phyloP scores from a whole-genome alignment of 2,888 invertebrate genomes.

The Ecliptopera silaceata region DNA sequence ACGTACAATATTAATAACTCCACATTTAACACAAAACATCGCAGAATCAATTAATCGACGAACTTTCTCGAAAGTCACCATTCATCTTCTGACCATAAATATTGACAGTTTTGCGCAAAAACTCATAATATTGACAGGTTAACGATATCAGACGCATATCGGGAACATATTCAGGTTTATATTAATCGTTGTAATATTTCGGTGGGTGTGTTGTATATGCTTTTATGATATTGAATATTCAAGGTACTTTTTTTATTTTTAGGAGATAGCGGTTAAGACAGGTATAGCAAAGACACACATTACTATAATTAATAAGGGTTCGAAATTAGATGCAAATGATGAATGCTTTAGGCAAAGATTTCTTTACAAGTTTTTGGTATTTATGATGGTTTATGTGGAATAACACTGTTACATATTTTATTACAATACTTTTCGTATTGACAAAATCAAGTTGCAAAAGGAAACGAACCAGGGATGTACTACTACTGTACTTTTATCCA shows the following conservation, averaged over 20 bases:
- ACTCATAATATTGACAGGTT: conserved; percentile 43
- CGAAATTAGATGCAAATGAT: too few species aligned
- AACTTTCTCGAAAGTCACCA: conserved; percentile 45
- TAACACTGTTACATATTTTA: too few species aligned
- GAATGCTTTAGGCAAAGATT: too few species aligned
- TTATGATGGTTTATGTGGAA: too few species aligned
- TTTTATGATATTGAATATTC: conserved; percentile 14
- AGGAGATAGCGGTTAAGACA: conserved; percentile 22
- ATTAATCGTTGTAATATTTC: conserved; percentile 39
- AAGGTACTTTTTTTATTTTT: conserved; percentile 27
- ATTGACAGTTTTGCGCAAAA: conserved; percentile 40
- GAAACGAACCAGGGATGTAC: too few species aligned
- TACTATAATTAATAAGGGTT: too few species aligned
- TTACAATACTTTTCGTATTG: too few species aligned
- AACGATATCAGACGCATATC: conserved; percentile 38
- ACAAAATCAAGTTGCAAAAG: too few species aligned
- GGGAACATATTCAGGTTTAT: conserved; percentile 41
- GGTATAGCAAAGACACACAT: too few species aligned
- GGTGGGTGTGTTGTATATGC: not conserved
- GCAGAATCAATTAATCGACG: conserved; percentile 49
- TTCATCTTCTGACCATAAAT: conserved; percentile 48
- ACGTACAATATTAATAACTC: conserved; percentile 30
- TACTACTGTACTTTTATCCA: too few species aligned
- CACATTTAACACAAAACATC: conserved; percentile 34
- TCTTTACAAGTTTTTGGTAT: too few species aligned